A percentile compares a stretch with the other conserved stretches of the same genome.
phyloP scores from a whole-genome alignment of 2,797 vertebrate species.

The Vipera latastei region DNA sequence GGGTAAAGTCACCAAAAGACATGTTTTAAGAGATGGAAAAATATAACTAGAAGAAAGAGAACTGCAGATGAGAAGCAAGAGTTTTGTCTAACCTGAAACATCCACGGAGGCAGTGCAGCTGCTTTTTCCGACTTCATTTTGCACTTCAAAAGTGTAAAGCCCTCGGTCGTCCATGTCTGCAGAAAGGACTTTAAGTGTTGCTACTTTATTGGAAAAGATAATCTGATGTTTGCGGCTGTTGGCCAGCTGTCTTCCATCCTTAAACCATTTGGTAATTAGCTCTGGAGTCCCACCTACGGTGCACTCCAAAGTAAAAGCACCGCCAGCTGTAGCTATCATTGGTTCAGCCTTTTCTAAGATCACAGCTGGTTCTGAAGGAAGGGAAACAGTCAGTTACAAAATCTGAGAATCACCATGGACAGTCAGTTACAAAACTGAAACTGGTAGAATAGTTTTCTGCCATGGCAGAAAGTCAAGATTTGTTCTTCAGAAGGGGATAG shows the following conservation, averaged over 20 bases:
- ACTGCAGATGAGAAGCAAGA: neutral
- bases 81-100: constrained; percentile 84
- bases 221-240: constrained; percentile 92
- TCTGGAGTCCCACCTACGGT: constrained; percentile 90
- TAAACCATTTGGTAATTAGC: constrained; percentile 91
- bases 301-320: constrained; percentile 88
- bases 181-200: constrained; percentile 87
- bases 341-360: constrained; percentile 92
- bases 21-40: constrained; percentile 9
- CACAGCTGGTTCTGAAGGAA: constrained; percentile 88
- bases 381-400: constrained; percentile 42
- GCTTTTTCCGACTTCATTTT: constrained; percentile 94
- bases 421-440: constrained; percentile 12
- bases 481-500: neutral
- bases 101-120: constrained; percentile 89
- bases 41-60: neutral
- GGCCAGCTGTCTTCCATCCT: constrained; percentile 88
- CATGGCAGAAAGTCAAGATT: neutral
- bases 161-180: constrained; percentile 87
- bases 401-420: neutral
- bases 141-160: constrained; percentile 91
- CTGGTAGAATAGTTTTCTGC: neutral
- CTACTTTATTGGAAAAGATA: constrained; percentile 84
- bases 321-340: constrained; percentile 91
- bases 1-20: constrained; percentile 56